Evolutionary conservation across 2,797 vertebrate genomes (phyloP), one percentile per base, ranked within the genome.

Genomic region (Champsocephalus gunnari): DNA sequence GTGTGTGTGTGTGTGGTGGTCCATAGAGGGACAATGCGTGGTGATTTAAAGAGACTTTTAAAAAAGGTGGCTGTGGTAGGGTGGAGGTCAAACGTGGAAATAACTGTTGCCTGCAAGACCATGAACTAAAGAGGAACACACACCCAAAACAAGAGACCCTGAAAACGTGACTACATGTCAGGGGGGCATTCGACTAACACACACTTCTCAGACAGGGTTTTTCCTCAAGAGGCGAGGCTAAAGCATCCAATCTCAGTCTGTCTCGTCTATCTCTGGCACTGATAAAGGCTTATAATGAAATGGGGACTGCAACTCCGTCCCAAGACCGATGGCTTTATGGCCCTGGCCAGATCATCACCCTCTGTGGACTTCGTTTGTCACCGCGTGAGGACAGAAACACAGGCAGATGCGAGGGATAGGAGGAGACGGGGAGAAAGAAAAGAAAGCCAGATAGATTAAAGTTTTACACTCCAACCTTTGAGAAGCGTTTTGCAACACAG

Each of bases 241-340:
- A 91, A 89, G 83, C 90, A 87, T 81, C 80, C 90, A 91, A 92
- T 93, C 93, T 93, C 84, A 67, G 75, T 89, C 86, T 91, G 87
- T 92, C 90, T 92, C 89, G 91, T 92, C 91, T 92, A 93, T 94
- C 94, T 93, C 67, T 88, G 86, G 73, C 79, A 87, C 88, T 90
- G 92, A 94, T 94, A 94, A 94, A 89, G 88, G 84, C 87, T 88
- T 86, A 82, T 91, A 94, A 94, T 93, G 93, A 94, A 92, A 91
- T 82, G 86, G 91, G 89, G 90, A 89, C 81, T 88, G 73, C 85
- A 89, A 87, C 81, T 87, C 76, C 84, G 82, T 82, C 87, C 86
- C 89, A 85, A 87, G 84, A 89, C 91, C 67, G 84, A 91, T 85
- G 87, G 90, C 87, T 91, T 92, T 92, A 92, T 91, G 90, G 90